A percentile compares a stretch with the other conserved stretches of the same genome.
Evolutionary conservation across 2,113 vertebrate genomes (phyloP).

Genomic region (Ellobius talpinus): DNA sequence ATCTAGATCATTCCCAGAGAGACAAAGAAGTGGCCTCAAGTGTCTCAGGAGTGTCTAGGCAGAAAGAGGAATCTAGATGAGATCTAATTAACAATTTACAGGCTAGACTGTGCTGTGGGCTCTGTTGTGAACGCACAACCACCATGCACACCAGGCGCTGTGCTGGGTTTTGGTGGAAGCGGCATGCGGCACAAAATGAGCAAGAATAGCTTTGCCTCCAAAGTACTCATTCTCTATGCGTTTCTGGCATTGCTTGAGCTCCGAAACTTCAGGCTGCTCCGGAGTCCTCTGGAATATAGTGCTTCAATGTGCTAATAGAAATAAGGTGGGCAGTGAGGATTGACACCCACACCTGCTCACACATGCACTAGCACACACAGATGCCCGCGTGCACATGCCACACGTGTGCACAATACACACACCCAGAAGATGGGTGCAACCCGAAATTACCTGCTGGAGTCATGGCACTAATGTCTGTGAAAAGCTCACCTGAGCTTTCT

Average conservation of each 20-base stretch:
- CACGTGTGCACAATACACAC: neutral
- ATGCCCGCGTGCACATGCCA: neutral
- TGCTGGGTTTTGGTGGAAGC: neutral
- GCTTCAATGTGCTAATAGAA: neutral
- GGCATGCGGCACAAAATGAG: neutral
- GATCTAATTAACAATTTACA: constrained; percentile 35
- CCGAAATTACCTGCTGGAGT: neutral
- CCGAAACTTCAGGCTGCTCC: neutral
- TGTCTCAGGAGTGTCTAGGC: constrained; percentile 30
- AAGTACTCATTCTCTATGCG: neutral
- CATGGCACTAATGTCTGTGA: neutral
- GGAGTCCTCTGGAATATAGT: constrained; percentile 16
- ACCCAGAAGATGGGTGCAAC: too few relatives aligned
- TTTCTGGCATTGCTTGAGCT: constrained; percentile 20
- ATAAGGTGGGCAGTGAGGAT: neutral
- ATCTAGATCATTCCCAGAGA: constrained; percentile 47
- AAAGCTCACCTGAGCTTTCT: neutral
- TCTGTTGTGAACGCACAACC: neutral
- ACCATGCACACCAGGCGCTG: neutral
- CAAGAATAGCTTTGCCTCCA: neutral
- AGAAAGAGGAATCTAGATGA: constrained; percentile 54
- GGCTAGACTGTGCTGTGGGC: neutral
- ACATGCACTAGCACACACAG: neutral
- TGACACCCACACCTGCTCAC: neutral
- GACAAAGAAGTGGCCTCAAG: neutral